A percentile compares a stretch with the other conserved stretches of the same genome.
Evolutionary conservation across 2,113 vertebrate genomes (phyloP).

Genomic region (Gallinago paraguaiae): DNA sequence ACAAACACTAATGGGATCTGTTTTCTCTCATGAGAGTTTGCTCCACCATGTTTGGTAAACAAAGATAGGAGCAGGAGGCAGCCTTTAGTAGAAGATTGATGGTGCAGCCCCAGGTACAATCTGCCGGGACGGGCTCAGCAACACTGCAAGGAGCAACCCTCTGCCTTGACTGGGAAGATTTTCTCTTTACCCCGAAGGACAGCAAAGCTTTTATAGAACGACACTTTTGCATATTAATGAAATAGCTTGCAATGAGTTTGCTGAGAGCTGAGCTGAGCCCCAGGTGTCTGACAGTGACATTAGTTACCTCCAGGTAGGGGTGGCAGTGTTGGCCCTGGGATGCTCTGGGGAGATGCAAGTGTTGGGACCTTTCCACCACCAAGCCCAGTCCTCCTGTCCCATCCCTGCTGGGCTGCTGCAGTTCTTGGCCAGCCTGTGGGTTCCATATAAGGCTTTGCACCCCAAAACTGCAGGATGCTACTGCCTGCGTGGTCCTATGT

Average conservation of each 20-base stretch:
- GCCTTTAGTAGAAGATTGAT: not conserved
- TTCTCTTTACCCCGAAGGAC: not conserved
- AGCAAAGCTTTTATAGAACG: not conserved
- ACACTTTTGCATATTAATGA: not conserved
- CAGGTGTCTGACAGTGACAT: not conserved
- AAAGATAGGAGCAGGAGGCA: not conserved
- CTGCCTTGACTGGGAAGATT: not conserved
- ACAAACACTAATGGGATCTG: not conserved
- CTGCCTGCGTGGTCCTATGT: accelerated
- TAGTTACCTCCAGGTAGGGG: too few species aligned
- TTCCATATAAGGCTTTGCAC: not conserved
- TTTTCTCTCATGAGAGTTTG: not conserved
- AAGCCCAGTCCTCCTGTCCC: not conserved
- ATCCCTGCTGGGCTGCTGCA: not conserved
- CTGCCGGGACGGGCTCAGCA: not conserved
- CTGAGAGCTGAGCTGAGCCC: not conserved
- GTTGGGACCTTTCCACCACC: not conserved
- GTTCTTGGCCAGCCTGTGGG: not conserved
- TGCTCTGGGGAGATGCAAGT: not conserved
- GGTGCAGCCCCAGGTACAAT: not conserved
- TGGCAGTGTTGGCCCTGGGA: not conserved
- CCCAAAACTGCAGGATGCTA: not conserved
- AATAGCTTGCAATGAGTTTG: not conserved
- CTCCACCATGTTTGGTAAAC: not conserved
- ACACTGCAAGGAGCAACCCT: accelerated